Conservation (phyloP, 2,888 invertebrate species). For the Brenthis ino region DNA sequence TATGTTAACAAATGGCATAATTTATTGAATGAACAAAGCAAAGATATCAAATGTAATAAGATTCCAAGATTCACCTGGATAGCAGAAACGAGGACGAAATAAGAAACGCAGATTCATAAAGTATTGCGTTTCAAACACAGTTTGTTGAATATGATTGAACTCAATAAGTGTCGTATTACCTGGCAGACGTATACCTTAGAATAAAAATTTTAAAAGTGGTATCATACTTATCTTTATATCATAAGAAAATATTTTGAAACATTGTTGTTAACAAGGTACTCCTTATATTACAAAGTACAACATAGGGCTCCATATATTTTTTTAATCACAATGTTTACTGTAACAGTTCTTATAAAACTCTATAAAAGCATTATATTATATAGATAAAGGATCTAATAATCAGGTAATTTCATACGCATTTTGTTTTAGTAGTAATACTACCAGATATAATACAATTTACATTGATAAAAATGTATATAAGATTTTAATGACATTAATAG, state of each 20-base stretch:
- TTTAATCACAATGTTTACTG: no score
- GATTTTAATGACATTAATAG: no score
- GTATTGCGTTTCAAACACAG: constrained; percentile 30
- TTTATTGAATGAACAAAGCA: constrained; percentile 1
- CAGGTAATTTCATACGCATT: no score
- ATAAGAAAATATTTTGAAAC: neutral
- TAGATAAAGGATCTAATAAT: no score
- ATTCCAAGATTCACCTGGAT: constrained; percentile 25
- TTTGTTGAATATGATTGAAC: constrained; percentile 37
- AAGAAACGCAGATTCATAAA: constrained; percentile 36
- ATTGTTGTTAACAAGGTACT: neutral
- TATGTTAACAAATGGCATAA: neutral
- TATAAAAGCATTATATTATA: no score
- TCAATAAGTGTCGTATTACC: constrained; percentile 33
- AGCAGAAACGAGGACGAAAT: constrained; percentile 34
- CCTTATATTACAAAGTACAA: no score
- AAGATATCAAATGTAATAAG: constrained; percentile 24
- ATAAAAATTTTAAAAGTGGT: neutral
- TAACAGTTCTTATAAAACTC: no score
- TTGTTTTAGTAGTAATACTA: no score
- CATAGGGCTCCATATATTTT: no score
- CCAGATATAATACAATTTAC: no score
- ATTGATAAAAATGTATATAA: no score
- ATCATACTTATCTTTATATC: neutral
- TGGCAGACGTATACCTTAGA: constrained; percentile 10